phyloP scores from a whole-genome alignment of 1,140 invertebrate species.

The Meteorus sp. region DNA sequence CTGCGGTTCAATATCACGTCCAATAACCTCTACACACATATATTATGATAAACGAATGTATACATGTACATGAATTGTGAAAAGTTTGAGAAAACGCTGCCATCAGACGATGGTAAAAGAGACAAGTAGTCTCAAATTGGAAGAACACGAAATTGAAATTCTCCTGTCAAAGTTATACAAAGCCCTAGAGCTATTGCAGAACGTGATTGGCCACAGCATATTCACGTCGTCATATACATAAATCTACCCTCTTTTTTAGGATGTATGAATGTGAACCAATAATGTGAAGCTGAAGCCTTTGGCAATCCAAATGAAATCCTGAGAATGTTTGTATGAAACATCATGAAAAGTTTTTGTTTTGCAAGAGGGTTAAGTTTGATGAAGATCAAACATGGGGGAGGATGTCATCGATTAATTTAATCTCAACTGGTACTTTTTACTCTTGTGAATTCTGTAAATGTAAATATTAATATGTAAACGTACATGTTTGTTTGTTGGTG shows the following conservation, averaged over 20 bases:
- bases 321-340: conserved; percentile 43
- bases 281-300: not conserved
- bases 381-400: too few species aligned
- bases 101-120: conserved; percentile 30
- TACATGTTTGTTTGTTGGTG: too few species aligned
- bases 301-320: conserved; percentile 3
- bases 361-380: not conserved
- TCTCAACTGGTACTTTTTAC: too few species aligned
- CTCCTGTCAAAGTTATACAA: conserved; percentile 44
- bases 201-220: conserved; percentile 31
- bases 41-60: not conserved
- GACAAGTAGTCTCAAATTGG: conserved; percentile 50
- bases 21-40: not conserved
- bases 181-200: conserved; percentile 35
- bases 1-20: not conserved
- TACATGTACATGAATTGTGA: too few species aligned
- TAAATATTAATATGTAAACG: too few species aligned
- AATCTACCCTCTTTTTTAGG: not conserved
- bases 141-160: conserved; percentile 50
- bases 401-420: too few species aligned
- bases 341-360: conserved; percentile 26
- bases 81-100: conserved; percentile 9
- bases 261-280: not conserved
- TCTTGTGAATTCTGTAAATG: too few species aligned
- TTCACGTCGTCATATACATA: not conserved